These are phyloP conservation scores for Anhinga rufa DNA, from an alignment of 2,113 vertebrate species.

Conservation along the genomic window DNA sequence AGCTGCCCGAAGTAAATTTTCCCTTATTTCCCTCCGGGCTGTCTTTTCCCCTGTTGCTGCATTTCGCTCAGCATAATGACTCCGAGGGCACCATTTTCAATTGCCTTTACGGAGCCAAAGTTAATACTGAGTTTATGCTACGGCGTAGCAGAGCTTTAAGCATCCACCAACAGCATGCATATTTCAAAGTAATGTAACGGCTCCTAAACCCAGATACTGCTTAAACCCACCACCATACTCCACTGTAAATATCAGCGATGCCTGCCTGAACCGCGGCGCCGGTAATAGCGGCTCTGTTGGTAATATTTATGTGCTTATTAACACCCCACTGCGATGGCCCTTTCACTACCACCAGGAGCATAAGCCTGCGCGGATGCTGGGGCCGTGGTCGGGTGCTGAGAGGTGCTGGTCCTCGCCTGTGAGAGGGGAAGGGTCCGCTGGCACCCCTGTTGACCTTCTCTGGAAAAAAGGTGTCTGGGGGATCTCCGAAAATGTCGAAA, in stretches of 20 bases:
- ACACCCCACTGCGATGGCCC: neutral
- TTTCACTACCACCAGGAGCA: neutral
- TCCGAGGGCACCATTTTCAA: conserved; percentile 48
- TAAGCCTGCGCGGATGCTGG: neutral
- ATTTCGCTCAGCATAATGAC: neutral
- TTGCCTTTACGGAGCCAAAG: conserved; percentile 42
- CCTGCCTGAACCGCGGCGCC: neutral
- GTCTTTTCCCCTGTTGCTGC: neutral
- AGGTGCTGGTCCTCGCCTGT: neutral
- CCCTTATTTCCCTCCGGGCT: conserved; percentile 4
- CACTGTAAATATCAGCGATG: neutral
- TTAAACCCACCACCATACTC: neutral
- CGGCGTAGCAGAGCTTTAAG: neutral
- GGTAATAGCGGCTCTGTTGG: neutral
- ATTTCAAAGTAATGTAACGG: conserved; percentile 49
- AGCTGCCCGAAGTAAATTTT: neutral
- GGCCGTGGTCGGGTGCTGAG: neutral
- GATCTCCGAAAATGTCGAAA: too few species aligned
- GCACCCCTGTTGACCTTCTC: neutral
- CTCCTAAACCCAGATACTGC: conserved; percentile 38
- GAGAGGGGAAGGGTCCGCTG: neutral
- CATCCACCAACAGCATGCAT: neutral
- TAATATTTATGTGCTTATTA: neutral
- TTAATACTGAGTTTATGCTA: conserved; percentile 40
- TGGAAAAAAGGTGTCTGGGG: neutral